A percentile compares a stretch with the other conserved stretches of the same genome.
Conservation (phyloP, 1,140 invertebrate genomes). For the Cotesia typhae region DNA sequence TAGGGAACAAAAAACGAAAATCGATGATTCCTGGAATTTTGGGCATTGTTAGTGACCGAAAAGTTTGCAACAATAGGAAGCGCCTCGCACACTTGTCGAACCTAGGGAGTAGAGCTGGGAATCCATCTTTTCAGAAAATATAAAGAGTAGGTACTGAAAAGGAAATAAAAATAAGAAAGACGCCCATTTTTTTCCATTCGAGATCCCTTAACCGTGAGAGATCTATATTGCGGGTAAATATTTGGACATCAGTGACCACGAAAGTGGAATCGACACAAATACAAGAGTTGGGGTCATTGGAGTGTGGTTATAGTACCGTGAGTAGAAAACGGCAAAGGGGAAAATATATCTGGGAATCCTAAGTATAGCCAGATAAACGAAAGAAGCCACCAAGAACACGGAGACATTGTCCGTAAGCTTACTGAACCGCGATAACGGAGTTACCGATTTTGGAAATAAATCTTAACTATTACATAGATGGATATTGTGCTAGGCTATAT, state of each 20-base stretch:
- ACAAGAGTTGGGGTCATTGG: slow-evolving; percentile 22
- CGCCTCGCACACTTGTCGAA: slow-evolving; percentile 9
- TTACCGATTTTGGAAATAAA: slow-evolving; percentile 43
- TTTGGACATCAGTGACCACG: slow-evolving; percentile 54
- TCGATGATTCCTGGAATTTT: neutral
- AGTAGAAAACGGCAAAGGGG: slow-evolving; percentile 21
- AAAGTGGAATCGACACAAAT: slow-evolving; percentile 41
- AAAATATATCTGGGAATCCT: slow-evolving; percentile 10
- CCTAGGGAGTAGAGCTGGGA: slow-evolving; percentile 20
- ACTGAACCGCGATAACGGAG: slow-evolving; percentile 55
- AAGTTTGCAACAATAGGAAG: slow-evolving; percentile 15
- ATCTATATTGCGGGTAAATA: slow-evolving; percentile 55
- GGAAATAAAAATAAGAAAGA: slow-evolving; percentile 28
- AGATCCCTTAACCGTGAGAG: slow-evolving; percentile 32
- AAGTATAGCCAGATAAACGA: slow-evolving; percentile 6
- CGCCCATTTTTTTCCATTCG: slow-evolving; percentile 32
- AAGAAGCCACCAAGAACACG: slow-evolving; percentile 24
- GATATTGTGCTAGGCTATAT: slow-evolving; percentile 39
- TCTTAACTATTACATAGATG: slow-evolving; percentile 7
- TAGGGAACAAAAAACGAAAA: neutral
- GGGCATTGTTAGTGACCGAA: slow-evolving; percentile 19
- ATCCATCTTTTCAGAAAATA: slow-evolving; percentile 40
- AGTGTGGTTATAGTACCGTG: slow-evolving; percentile 21
- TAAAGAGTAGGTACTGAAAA: slow-evolving; percentile 23
- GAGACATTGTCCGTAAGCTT: slow-evolving; percentile 51